phyloP scores from a whole-genome alignment of 2,888 invertebrate species.

The Hetaerina titia region DNA sequence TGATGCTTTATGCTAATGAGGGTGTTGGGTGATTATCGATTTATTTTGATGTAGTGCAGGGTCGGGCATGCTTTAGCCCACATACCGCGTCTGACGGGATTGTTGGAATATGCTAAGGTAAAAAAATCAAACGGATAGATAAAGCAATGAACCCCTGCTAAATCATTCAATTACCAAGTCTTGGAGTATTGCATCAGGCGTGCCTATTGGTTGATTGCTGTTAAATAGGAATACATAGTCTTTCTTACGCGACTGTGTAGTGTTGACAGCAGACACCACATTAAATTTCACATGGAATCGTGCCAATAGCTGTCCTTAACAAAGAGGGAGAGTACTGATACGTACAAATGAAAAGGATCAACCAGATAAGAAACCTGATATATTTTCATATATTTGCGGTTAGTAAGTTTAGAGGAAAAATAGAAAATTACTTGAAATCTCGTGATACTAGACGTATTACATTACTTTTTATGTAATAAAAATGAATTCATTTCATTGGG shows the following conservation, averaged over 20 bases:
- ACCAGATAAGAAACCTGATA: neutral
- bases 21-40: slow-evolving; percentile 31
- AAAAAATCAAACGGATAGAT: neutral
- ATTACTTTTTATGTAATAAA: too few species aligned
- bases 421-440: too few species aligned
- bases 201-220: neutral
- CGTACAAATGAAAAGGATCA: neutral
- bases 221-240: slow-evolving; percentile 6
- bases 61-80: slow-evolving; percentile 8
- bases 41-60: slow-evolving; percentile 1
- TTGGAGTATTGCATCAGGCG: neutral
- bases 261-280: slow-evolving; percentile 7
- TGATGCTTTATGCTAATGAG: slow-evolving; percentile 60
- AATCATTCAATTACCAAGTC: neutral
- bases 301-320: neutral
- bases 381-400: neutral
- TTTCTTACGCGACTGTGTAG: neutral
- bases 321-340: slow-evolving; percentile 12
- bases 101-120: neutral
- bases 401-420: too few species aligned
- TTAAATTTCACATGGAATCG: slow-evolving; percentile 6
- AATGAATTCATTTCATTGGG: too few species aligned
- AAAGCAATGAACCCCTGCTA: neutral
- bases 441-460: too few species aligned
- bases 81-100: neutral